A percentile compares a stretch with the other conserved stretches of the same genome.
Evolutionary conservation across 2,797 vertebrate genomes (phyloP).

Genomic region (Lutjanus campechanus): DNA sequence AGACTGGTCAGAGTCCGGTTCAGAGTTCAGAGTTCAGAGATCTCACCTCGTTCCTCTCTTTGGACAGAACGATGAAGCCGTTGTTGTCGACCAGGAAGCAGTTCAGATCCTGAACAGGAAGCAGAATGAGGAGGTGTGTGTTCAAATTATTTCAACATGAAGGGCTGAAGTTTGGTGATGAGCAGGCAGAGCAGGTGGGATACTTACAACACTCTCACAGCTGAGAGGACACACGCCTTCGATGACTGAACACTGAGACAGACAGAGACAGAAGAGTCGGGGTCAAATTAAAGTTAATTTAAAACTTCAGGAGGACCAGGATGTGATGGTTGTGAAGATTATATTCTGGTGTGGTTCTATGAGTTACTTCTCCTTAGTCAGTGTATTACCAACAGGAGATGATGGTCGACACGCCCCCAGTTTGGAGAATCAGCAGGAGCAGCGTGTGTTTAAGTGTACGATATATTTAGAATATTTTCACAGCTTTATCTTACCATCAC

Average conservation of each 20-base stretch:
- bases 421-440: no score
- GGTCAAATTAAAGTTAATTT: neutral
- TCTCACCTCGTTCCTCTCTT: constrained; percentile 89
- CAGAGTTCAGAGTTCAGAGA: neutral
- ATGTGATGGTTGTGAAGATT: no score
- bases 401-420: no score
- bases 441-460: no score
- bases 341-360: no score
- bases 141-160: neutral
- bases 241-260: constrained; percentile 86
- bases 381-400: no score
- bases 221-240: constrained; percentile 90
- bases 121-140: neutral
- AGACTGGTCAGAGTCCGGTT: no score
- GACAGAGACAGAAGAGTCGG: neutral
- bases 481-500: no score
- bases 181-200: neutral
- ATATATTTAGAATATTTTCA: no score
- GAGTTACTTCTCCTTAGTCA: no score
- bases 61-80: constrained; percentile 92
- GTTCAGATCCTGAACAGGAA: constrained; percentile 87
- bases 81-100: constrained; percentile 96
- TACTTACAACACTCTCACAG: constrained; percentile 91
- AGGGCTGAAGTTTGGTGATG: neutral
- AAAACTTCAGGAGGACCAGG: no score